Conservation (phyloP, 2,888 invertebrate genomes). For the Campaea margaritaria region DNA sequence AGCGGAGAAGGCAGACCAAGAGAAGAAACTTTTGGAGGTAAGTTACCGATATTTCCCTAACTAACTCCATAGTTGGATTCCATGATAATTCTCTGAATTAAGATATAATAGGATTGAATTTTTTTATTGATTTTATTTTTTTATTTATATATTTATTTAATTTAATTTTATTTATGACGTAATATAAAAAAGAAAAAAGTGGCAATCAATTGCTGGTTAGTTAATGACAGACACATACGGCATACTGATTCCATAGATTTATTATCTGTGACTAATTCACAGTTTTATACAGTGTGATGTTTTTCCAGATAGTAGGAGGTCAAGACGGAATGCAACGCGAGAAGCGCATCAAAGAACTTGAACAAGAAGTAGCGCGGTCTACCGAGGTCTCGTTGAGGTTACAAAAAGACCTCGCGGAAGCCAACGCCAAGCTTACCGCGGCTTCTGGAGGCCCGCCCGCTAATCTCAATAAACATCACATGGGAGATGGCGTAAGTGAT, state of each 20-base stretch:
- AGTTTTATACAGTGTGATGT: not conserved
- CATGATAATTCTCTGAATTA: no score
- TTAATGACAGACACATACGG: no score
- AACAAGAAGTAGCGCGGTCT: constrained; percentile 93
- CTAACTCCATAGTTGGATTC: no score
- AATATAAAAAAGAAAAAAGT: no score
- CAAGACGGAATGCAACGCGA: constrained; percentile 86
- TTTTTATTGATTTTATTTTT: no score
- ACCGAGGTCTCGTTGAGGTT: constrained; percentile 89
- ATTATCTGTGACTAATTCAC: no score
- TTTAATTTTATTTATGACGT: no score
- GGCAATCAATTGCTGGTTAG: no score
- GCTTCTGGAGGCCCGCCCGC: constrained; percentile 68
- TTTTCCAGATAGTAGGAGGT: constrained; percentile 81
- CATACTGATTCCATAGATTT: no score
- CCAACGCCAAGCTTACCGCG: constrained; percentile 84
- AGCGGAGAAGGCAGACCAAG: constrained; percentile 91
- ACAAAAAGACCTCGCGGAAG: constrained; percentile 89
- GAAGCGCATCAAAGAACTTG: constrained; percentile 91
- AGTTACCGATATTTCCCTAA: not conserved
- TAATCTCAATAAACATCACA: constrained; percentile 85
- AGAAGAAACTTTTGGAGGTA: constrained; percentile 87
- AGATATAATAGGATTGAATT: no score
- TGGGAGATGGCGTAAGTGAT: constrained; percentile 83
- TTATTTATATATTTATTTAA: no score